phyloP scores from a whole-genome alignment of 2,113 vertebrate species.

The Ceyx cyanopectus region DNA sequence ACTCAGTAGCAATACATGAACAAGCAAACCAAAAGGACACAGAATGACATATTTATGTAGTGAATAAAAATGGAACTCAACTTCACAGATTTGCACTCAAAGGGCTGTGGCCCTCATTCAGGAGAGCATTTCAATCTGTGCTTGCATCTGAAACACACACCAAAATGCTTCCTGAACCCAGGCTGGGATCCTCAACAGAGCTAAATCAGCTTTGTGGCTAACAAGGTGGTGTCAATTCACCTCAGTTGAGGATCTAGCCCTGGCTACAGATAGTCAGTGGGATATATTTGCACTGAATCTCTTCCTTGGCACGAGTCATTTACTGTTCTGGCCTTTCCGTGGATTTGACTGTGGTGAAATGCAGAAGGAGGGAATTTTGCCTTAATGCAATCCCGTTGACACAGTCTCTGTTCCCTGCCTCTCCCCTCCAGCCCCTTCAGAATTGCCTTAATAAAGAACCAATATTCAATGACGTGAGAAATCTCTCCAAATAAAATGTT shows the following conservation, averaged over 20 bases:
- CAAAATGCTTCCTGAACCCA: conserved; percentile 34
- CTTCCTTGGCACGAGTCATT: conserved; percentile 28
- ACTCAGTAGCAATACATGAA: conserved; percentile 23
- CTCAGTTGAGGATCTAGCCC: background rate
- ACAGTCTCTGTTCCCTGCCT: background rate
- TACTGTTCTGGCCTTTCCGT: background rate
- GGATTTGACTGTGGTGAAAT: conserved; percentile 38
- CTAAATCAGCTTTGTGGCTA: background rate
- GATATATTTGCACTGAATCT: conserved; percentile 26
- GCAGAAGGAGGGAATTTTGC: conserved; percentile 59
- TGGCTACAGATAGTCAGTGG: background rate
- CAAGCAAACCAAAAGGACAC: conserved; percentile 8
- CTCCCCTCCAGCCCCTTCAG: background rate
- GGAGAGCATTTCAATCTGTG: conserved; percentile 23
- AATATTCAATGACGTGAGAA: background rate
- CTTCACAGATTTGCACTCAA: conserved; percentile 22
- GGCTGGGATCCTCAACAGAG: background rate
- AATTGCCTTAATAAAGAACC: conserved; percentile 71
- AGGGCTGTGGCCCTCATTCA: background rate
- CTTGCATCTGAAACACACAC: background rate
- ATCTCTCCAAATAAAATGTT: conserved; percentile 71
- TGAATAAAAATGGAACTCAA: background rate
- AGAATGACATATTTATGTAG: conserved; percentile 1
- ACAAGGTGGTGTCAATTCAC: background rate
- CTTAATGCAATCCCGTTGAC: conserved; percentile 26